Evolutionary conservation across 2,888 invertebrate species (phyloP).

Genomic region (Ferrisia virgata): DNA sequence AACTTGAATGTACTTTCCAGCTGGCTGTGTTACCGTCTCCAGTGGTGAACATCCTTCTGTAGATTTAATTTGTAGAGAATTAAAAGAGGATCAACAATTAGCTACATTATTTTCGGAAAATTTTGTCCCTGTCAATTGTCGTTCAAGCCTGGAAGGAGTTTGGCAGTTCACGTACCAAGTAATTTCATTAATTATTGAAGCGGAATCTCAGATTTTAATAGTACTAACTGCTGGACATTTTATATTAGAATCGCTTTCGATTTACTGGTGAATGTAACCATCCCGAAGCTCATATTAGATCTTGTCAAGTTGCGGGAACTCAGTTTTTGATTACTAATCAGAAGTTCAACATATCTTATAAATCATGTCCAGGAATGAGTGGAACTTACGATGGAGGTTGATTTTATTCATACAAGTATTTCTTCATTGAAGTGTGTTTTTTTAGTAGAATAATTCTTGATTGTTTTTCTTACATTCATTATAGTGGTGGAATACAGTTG

Average conservation of each 20-base stretch:
- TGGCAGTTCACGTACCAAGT: constrained; percentile 88
- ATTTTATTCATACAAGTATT: not conserved
- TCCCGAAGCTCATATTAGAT: constrained; percentile 83
- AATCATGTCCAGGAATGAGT: constrained; percentile 83
- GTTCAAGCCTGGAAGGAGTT: constrained; percentile 91
- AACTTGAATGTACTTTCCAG: constrained; percentile 53
- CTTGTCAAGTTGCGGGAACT: constrained; percentile 93
- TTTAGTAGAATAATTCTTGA: not conserved
- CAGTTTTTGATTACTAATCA: constrained; percentile 95
- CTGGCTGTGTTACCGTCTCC: constrained; percentile 70
- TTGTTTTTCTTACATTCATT: constrained; percentile 47
- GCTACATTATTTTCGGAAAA: constrained; percentile 86
- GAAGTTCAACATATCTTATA: constrained; percentile 92
- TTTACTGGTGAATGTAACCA: constrained; percentile 90
- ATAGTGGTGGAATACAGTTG: constrained; percentile 85
- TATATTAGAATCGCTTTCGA: constrained; percentile 71
- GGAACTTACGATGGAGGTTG: constrained; percentile 79
- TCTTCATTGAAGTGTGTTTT: not conserved
- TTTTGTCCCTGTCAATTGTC: constrained; percentile 83
- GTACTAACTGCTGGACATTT: constrained; percentile 11
- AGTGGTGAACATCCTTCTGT: constrained; percentile 66
- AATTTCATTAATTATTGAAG: not conserved
- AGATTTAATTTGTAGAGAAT: constrained; percentile 67
- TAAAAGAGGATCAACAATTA: constrained; percentile 75
- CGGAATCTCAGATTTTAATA: not conserved